Evolutionary conservation across 2,113 vertebrate genomes (phyloP), one percentile per base, ranked within the genome.

Genomic region (Maylandia zebra): DNA sequence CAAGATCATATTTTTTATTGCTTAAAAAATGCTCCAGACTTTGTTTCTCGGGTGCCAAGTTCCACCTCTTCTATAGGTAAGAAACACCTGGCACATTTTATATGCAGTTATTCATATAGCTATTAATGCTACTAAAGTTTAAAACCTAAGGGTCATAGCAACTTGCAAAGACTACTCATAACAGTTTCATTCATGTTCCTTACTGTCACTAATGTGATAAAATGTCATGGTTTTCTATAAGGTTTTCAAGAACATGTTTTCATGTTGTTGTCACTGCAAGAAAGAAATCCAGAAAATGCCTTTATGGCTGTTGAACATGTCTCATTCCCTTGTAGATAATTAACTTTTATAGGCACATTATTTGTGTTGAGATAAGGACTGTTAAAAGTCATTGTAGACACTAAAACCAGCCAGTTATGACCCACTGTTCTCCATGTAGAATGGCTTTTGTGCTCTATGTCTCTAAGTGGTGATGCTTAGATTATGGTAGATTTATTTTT

Each of bases 281-380:
- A 61, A 55, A 38, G 10, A 81, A 74, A 88, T 83, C 43, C 30
- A 90, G 81, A 89, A 91, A 91, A 91, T 48, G 89, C 61, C 81
- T 19, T 87, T 45, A 93, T 90, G 87, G 87, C 91, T 89, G 91
- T 86, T 91, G 87, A 92, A 80, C 86, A 71, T 66, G 89, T 88
- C 91, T 95, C 90, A 93, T 95, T 93, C 90, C 89, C 80, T 10
- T 83, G 96, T 95, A 93, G 94, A 96, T 97, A 84, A 96, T 96
- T 96, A 90, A 95, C 94, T 86, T 96, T 96, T 96, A 95, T 83
- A 92, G 91, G 88, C 90, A 87, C 94, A 96, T 95, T 97, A 96
- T 97, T 97, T 96, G 96, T 96, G 94, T 96, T 94, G 92, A 94
- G 95, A 96, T 96, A 96, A 96, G 94, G 93, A 89, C 91, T 91